These are phyloP conservation scores for Andrena cerasifolii DNA, from an alignment of 1,140 invertebrate genomes.

Conservation along the genomic window DNA sequence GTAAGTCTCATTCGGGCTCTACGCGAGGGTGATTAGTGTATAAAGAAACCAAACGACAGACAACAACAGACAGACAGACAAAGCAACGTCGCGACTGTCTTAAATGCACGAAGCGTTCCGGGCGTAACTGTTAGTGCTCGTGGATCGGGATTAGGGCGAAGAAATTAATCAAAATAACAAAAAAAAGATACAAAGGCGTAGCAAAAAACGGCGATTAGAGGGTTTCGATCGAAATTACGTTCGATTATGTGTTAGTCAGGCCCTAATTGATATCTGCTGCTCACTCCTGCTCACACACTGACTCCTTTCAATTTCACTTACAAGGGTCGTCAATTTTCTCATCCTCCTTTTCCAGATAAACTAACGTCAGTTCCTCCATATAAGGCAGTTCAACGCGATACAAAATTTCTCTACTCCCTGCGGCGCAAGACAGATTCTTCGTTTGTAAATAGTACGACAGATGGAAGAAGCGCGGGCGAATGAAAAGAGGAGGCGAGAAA, in stretches of 20 bases:
- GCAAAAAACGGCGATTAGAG: conserved; percentile 1
- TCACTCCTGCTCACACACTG: conserved; percentile 57
- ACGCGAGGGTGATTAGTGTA: conserved; percentile 12
- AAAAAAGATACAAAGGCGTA: background rate
- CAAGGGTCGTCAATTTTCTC: conserved; percentile 85
- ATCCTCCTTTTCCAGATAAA: conserved; percentile 90
- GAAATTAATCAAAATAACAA: conserved; percentile 2
- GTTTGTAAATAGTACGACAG: conserved; percentile 64
- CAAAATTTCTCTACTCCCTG: conserved; percentile 91
- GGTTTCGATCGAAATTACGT: conserved; percentile 14
- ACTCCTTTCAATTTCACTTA: conserved; percentile 80
- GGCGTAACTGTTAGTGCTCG: conserved; percentile 33
- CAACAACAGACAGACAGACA: conserved; percentile 38
- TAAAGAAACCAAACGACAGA: conserved; percentile 11
- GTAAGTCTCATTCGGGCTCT: background rate
- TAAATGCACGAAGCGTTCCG: conserved; percentile 38
- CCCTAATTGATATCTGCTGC: conserved; percentile 16
- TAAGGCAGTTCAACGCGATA: conserved; percentile 94
- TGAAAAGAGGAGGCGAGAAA: conserved; percentile 8
- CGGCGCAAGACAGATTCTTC: conserved; percentile 76
- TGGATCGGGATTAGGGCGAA: background rate
- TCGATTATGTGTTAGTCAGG: conserved; percentile 48
- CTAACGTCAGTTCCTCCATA: conserved; percentile 94
- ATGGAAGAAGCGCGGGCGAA: conserved; percentile 34
- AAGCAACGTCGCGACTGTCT: conserved; percentile 50